These are phyloP conservation scores for Buphagus erythrorhynchus DNA, from an alignment of 2,797 vertebrate species.

Conservation along the genomic window DNA sequence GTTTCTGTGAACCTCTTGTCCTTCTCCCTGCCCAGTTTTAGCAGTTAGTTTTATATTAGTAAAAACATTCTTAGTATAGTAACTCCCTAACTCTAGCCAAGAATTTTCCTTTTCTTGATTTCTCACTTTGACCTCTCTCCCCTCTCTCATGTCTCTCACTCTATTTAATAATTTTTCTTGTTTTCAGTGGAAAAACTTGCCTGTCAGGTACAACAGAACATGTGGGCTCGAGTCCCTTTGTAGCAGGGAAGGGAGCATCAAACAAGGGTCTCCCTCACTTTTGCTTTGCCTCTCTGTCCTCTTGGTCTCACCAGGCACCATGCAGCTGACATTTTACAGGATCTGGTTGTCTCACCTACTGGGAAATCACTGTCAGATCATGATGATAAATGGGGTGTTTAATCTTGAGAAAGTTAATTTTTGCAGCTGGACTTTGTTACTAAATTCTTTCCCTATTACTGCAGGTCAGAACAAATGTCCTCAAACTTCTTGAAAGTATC, in stretches of 20 bases:
- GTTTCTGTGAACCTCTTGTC: background rate
- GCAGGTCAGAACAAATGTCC: background rate
- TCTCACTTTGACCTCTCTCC: background rate
- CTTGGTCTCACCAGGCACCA: background rate
- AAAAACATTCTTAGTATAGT: background rate
- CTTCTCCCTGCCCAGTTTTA: background rate
- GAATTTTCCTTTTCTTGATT: background rate
- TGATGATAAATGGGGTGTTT: background rate
- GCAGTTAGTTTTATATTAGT: background rate
- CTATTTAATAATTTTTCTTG: background rate
- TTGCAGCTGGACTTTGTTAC: background rate
- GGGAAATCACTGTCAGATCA: background rate
- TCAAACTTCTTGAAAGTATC: background rate
- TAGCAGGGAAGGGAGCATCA: background rate
- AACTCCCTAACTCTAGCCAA: background rate
- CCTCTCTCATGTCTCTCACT: background rate
- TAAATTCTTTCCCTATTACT: background rate
- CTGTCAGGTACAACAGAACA: background rate
- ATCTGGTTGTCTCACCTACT: background rate
- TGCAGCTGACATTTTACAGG: background rate
- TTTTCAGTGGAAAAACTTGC: background rate
- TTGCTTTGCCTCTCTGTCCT: background rate
- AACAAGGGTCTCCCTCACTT: background rate
- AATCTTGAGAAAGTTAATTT: background rate
- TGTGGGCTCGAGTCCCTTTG: accelerated